phyloP scores from a whole-genome alignment of 2,113 vertebrate species.

The Gasterosteus nipponicus region DNA sequence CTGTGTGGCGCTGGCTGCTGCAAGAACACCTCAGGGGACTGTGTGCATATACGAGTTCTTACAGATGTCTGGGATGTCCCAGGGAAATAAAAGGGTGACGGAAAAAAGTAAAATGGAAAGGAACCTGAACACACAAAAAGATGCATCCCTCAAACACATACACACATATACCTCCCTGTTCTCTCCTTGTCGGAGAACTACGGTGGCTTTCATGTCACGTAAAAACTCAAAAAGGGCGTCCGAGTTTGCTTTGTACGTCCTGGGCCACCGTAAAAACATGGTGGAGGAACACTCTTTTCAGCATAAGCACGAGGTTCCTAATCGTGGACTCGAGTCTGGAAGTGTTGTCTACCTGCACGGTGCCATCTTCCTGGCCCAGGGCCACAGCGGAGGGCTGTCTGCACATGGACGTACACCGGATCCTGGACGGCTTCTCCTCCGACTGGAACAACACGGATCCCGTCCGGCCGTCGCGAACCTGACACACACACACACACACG shows the following conservation, averaged over 20 bases:
- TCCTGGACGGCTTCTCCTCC: constrained; percentile 79
- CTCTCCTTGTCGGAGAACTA: background rate
- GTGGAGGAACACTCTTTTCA: background rate
- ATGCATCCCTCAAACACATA: background rate
- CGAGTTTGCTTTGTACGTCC: no score
- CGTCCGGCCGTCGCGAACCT: constrained; percentile 87
- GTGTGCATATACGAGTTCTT: background rate
- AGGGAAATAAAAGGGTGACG: constrained; percentile 22
- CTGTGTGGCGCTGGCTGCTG: constrained; percentile 2
- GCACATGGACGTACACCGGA: constrained; percentile 88
- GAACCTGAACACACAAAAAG: constrained; percentile 20
- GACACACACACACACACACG: background rate
- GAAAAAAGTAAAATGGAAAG: background rate
- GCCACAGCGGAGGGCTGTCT: constrained; percentile 77
- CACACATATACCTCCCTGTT: background rate
- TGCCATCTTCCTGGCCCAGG: constrained; percentile 86
- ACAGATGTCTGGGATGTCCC: constrained; percentile 14
- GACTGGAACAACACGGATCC: constrained; percentile 83
- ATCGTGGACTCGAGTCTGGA: background rate
- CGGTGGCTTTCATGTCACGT: background rate
- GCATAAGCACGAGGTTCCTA: background rate
- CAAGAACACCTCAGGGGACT: constrained; percentile 13
- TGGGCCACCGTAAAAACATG: no score
- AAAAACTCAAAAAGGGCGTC: no score
- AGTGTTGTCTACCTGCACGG: constrained; percentile 83